Conservation (phyloP, 2,113 vertebrate species). For the Alethe castanea region DNA sequence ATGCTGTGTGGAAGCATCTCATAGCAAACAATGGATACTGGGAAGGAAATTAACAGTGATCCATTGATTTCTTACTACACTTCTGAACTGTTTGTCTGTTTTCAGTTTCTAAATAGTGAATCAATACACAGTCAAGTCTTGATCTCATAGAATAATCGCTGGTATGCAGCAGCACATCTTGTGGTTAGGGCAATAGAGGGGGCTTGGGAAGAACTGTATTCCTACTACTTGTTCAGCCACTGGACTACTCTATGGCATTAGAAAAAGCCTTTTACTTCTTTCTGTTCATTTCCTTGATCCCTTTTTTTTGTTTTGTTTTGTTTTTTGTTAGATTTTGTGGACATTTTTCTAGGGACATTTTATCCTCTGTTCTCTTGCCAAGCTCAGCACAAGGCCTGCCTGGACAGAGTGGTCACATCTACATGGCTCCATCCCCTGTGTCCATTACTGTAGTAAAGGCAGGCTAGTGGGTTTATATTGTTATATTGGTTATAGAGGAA, state of each 20-base stretch:
- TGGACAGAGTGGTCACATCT: background rate
- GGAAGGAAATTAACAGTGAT: constrained; percentile 20
- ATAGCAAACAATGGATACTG: constrained; percentile 1
- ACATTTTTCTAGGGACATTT: background rate
- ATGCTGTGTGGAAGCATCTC: constrained; percentile 17
- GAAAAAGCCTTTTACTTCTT: background rate
- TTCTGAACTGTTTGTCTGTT: constrained; percentile 31
- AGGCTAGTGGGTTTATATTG: background rate
- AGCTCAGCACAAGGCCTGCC: background rate
- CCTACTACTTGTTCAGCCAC: background rate
- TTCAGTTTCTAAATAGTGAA: constrained; percentile 12
- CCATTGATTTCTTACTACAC: constrained; percentile 1
- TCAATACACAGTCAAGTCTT: background rate
- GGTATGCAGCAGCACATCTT: background rate
- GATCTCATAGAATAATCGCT: background rate
- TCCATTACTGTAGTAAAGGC: background rate
- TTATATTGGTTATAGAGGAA: background rate
- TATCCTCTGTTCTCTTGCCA: background rate
- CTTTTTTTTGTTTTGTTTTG: background rate
- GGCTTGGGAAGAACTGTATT: background rate
- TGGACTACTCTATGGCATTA: background rate
- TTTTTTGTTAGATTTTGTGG: background rate
- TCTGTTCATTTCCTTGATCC: background rate
- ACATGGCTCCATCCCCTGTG: background rate
- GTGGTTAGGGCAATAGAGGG: background rate